Evolutionary conservation across 2,797 vertebrate species (phyloP), one percentile per base, ranked within the genome.

Genomic region (Typhlichthys eigenmanni): DNA sequence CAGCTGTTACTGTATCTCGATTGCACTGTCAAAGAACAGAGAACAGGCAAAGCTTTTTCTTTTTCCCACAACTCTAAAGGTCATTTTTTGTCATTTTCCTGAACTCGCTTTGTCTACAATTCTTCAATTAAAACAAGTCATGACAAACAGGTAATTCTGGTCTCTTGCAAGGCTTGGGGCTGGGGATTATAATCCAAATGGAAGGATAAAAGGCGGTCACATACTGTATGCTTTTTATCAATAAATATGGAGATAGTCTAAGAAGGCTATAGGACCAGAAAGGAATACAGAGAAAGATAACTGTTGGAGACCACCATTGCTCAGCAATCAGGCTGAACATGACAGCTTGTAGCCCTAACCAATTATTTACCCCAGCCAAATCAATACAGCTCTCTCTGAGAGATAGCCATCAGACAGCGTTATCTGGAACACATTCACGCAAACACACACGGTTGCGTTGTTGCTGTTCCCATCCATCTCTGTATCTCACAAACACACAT

Each of bases 321-420:
- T 84, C 82, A 64, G 86, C 89, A 91, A 90, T 90, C 92, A 90
- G 85, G 80, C 82, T 51, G 84, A 90, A 92, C 92, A 92, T 92
- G 90, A 91, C 91, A 90, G 91, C 84, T 88, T 88, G 91, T 88
- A 92, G 88, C 88, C 84, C 84, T 74, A 79, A 80, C 85, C 91
- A 92, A 92, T 93, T 91, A 93, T 91, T 92, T 82, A 87, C 82
- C 84, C 75, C 81, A 75, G 83, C 75, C 85, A 88, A 91, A 93
- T 93, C 92, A 89, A 93, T 92, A 92, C 77, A 75, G 78, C 87
- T 80, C 82, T 88, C 83, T 86, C 74, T 55, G 79, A 88, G 80
- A 87, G 88, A 90, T 89, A 87, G 87, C 84, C 85, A 88, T 92
- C 86, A 84, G 76, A 80, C 38, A 68, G 81, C 81, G 78, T 80